phyloP scores from a whole-genome alignment of 2,113 vertebrate genomes.

The Cavia porcellus region DNA sequence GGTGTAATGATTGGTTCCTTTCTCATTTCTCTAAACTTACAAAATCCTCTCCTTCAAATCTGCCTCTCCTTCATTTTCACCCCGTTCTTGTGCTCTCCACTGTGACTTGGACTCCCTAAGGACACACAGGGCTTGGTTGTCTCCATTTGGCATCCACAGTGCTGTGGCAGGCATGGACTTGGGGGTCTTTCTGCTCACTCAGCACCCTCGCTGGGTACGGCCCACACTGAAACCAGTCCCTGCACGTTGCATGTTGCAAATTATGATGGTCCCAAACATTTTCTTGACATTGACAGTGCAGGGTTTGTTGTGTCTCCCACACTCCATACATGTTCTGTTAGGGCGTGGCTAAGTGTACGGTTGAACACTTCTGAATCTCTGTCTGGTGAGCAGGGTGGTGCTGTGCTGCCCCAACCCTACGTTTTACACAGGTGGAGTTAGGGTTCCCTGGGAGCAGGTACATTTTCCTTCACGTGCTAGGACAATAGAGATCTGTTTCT shows the following conservation, averaged over 20 bases:
- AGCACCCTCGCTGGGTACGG: no score
- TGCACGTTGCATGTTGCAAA: not conserved
- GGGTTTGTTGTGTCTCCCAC: no score
- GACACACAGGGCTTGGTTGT: accelerated
- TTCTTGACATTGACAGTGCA: accelerated
- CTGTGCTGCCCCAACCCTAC: no score
- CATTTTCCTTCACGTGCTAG: not conserved
- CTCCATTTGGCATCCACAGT: not conserved
- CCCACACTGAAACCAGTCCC: accelerated
- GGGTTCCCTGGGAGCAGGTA: not conserved
- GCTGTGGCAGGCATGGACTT: accelerated
- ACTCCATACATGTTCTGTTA: accelerated
- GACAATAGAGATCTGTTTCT: not conserved
- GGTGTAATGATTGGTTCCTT: not conserved
- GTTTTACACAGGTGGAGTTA: not conserved
- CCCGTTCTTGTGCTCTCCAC: accelerated
- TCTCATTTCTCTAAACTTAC: not conserved
- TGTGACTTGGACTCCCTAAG: accelerated
- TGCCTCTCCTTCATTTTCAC: not conserved
- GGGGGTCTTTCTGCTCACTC: not conserved
- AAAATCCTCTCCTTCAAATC: not conserved
- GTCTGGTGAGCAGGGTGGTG: no score
- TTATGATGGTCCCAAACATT: no score
- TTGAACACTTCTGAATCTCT: not conserved
- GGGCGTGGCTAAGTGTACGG: no score